Percentiles rank a stretch among this genome's conserved stretches.
phyloP scores from a whole-genome alignment of 2,797 vertebrate genomes.

The Epinephelus coioides region DNA sequence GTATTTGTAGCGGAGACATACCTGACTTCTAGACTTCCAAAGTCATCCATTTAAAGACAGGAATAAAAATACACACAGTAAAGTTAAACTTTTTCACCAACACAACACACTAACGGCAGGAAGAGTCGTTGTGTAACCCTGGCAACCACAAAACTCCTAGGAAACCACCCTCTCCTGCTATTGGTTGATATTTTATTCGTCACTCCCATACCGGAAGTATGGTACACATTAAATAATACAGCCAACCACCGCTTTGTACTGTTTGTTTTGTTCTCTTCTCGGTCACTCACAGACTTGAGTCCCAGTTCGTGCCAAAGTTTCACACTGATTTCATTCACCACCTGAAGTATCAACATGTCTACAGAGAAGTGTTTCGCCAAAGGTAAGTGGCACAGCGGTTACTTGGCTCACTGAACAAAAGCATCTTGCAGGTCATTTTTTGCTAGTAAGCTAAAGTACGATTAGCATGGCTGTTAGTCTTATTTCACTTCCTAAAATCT shows the following conservation, averaged over 20 bases:
- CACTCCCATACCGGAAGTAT: conserved; percentile 46
- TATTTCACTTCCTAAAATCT: not conserved
- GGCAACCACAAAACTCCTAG: conserved; percentile 39
- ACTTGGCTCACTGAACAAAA: too few relatives aligned
- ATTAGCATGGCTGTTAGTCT: not conserved
- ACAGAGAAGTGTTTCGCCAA: conserved; percentile 77
- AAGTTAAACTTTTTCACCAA: not conserved
- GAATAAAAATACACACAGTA: not conserved
- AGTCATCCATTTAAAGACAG: conserved; percentile 67
- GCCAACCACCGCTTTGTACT: rapidly evolving
- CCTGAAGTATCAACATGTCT: conserved; percentile 57
- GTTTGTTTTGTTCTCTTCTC: too few relatives aligned
- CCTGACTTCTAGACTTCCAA: conserved; percentile 76
- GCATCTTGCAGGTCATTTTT: not conserved
- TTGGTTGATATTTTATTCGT: conserved; percentile 32
- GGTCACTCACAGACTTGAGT: too few relatives aligned
- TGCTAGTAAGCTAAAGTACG: not conserved
- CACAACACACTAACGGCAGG: not conserved
- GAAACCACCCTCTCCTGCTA: not conserved
- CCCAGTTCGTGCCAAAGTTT: not conserved
- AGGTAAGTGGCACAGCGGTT: conserved; percentile 66
- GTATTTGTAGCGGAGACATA: conserved; percentile 45
- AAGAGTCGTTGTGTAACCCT: conserved; percentile 37
- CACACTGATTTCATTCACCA: not conserved
- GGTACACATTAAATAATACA: rapidly evolving